Evolutionary conservation across 2,113 vertebrate genomes (phyloP).

Genomic region (Pygoscelis adeliae): DNA sequence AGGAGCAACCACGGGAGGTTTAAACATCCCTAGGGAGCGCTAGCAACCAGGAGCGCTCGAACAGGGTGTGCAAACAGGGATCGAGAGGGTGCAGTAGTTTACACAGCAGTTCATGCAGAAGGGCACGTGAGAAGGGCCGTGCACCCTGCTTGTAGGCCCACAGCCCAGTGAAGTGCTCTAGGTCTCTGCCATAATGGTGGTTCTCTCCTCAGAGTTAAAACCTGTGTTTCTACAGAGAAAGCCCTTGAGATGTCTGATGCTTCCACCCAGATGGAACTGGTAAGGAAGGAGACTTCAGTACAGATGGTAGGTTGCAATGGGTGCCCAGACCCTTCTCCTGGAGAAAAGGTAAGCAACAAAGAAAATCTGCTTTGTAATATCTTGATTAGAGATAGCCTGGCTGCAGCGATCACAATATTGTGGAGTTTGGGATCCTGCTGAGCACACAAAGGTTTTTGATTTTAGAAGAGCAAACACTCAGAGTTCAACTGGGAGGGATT

Average conservation of each 20-base stretch:
- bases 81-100: not conserved
- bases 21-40: not conserved
- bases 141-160: no score
- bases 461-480: not conserved
- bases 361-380: not conserved
- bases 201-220: not conserved
- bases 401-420: not conserved
- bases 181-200: not conserved
- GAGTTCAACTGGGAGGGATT: not conserved
- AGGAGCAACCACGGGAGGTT: not conserved
- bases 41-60: not conserved
- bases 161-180: not conserved
- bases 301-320: not conserved
- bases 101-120: not conserved
- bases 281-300: not conserved
- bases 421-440: not conserved
- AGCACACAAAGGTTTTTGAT: not conserved
- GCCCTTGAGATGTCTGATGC: not conserved
- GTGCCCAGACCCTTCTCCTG: not conserved
- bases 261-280: not conserved
- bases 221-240: not conserved
- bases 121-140: accelerated
- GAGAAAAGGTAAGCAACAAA: no score
- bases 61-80: not conserved
- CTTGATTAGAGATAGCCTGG: not conserved